Evolutionary conservation across 2,888 invertebrate genomes (phyloP), one percentile per base, ranked within the genome.

Genomic region (Argyresthia goedartella): DNA sequence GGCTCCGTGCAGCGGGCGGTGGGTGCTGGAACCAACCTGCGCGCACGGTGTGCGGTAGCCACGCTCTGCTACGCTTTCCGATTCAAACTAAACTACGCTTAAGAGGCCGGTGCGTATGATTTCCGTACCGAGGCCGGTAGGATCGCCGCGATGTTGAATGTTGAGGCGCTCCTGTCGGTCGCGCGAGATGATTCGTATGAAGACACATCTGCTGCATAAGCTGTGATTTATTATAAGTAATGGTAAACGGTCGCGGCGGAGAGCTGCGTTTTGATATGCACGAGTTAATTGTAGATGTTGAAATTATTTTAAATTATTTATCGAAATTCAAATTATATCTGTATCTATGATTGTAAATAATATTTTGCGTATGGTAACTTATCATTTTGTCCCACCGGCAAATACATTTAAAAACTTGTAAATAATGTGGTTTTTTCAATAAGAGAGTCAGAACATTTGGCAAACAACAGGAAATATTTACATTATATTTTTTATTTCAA

Each of bases 331-430:
- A 63, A 62, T 69, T 69, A 70, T 66, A 68, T 65, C 57, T 71
- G 66, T 67, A 66, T 58, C 60, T 62, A 61, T 39, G 7, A 36
- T 36, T 62, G 59, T 58, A 60, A 61, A 60, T 63, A 62, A 76
- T 73, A 69, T 73, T 76, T 54, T 53, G 16, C 35, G 72, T 60
- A 62, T 48, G 52, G 62, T 72, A 73, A 69, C 65, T 69, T 78
- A 76, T 74, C 65, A 69, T 72, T 73, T 73, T 73, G 77, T 79
- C 78, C 79, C 81, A 79, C 81, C 79, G 67, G 71, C 69, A 67
- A 67, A 61, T 60, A 42, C 13, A 46, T 39, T 36, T 36, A 36
- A 36, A 36, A 36, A 36, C 36, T 8, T 36, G 36, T 36, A 36
- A 36, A 36, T 36, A 36, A 36, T 36, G 36, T 8, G 36, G 9